Evolutionary conservation across 2,888 invertebrate genomes (phyloP).

Genomic region (Lamproptera curius): DNA sequence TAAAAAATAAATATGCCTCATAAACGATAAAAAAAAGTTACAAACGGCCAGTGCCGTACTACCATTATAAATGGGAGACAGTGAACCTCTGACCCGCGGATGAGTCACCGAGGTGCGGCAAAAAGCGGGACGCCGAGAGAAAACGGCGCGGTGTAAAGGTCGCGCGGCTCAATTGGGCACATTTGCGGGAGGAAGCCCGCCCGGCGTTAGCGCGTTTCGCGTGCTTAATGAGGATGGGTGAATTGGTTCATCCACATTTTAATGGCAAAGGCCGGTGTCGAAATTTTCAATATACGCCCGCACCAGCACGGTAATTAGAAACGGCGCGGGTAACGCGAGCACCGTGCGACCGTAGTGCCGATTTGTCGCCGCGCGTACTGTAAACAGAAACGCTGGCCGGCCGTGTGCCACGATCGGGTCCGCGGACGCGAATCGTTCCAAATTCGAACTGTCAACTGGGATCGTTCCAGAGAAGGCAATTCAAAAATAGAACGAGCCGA

Average conservation of each 20-base stretch:
- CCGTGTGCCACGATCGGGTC: neutral
- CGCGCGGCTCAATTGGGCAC: conserved; percentile 42
- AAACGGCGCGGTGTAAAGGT: conserved; percentile 35
- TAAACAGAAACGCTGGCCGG: conserved; percentile 1
- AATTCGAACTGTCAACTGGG: neutral
- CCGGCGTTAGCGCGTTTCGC: conserved; percentile 43
- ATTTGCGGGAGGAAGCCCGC: conserved; percentile 60
- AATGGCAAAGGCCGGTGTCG: conserved; percentile 27
- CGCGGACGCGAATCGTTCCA: conserved; percentile 1
- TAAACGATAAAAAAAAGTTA: conserved; percentile 1
- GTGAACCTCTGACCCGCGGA: conserved; percentile 31
- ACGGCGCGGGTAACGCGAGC: conserved; percentile 15
- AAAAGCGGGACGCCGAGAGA: conserved; percentile 20
- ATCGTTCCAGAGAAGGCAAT: neutral
- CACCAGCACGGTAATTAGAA: conserved; percentile 23
- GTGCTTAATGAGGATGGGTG: conserved; percentile 70
- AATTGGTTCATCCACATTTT: conserved; percentile 58
- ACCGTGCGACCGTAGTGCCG: conserved; percentile 16
- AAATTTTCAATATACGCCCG: conserved; percentile 20
- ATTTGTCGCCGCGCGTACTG: conserved; percentile 11
- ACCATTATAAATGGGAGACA: conserved; percentile 21
- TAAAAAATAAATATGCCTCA: neutral
- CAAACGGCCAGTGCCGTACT: conserved; percentile 1
- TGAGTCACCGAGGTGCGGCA: conserved; percentile 32
- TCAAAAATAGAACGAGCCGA: neutral